Evolutionary conservation across 92 coral and sea anemone genomes (phyloP), one percentile per base, ranked within the genome.

Genomic region (Pocillopora grandis): DNA sequence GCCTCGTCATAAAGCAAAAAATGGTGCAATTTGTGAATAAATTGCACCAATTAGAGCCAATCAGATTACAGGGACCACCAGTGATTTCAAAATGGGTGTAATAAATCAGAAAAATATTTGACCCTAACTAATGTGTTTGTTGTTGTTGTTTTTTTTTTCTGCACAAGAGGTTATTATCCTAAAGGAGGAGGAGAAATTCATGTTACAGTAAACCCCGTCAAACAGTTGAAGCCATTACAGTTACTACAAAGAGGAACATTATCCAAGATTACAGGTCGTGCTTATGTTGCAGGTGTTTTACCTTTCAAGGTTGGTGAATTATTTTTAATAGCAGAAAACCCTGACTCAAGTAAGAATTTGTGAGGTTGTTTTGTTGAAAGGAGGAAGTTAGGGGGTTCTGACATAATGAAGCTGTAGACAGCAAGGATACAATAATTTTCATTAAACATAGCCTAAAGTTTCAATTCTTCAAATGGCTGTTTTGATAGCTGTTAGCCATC

Each of bases 161-260:
- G 5, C 35, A 31, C 11, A 71, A 96, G 98, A 83, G 99, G 99
- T 52, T 96, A 94, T 77, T 96, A 90, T 72, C 99, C 99, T 20
- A 92, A 94, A 57, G 99, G 99, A 36, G 98, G 99, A 37, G 99
- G 99, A 35, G 94, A 94, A 80, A 91, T 96, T 18, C 96, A 86
- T 35, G 89, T 94, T 18, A 76, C 80, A 59, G 93, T 90, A 63
- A 84, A 73, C 16, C 98, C 98, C 42, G 84, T 92, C 62, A 90
- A 85, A 70, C 92, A 92, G 75, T 87, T 96, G 55, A 87, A 81
- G 71, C 90, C 98, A 36, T 88, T 96, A 49, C 87, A 92, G 63
- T 78, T 96, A 58, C 68, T 92, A 31, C 92, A 96, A 63, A 90
- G 90, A 73, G 99, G 99, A 61, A 82, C 92, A 14, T 84, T 94